Base-by-base conservation (phyloP, 2,888 invertebrate genomes). In the Camponotus fellah region DNA sequence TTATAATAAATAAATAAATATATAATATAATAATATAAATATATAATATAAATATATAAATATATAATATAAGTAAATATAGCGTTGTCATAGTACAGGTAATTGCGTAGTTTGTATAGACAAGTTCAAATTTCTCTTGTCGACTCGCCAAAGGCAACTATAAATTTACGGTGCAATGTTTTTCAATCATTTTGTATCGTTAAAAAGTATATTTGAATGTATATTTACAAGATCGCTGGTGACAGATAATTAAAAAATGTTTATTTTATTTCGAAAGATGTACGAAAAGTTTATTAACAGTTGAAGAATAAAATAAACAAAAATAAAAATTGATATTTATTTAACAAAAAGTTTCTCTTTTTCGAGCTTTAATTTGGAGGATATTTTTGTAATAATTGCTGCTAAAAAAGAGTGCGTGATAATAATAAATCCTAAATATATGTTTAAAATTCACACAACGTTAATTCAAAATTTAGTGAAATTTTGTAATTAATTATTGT, bases 31-130 rank as follows among this genome's bases (percentile, higher is more conserved):
- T n/a, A n/a, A n/a, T n/a, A n/a, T n/a, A n/a, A n/a, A n/a, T n/a
- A n/a, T n/a, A n/a, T n/a, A n/a, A n/a, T n/a, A n/a, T n/a, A n/a
- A n/a, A n/a, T n/a, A n/a, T n/a, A n/a, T n/a, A n/a, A n/a, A n/a
- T n/a, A n/a, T n/a, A n/a, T n/a, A n/a, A n/a, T n/a, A n/a, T n/a
- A n/a, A n/a, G n/a, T n/a, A n/a, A n/a, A n/a, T n/a, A n/a, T n/a
- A n/a, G n/a, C n/a, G 21, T 34, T 14, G 10, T 66, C 26, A 8
- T 58, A 43, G 26, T 10, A 40, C 49, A 65, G 71, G 79, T 86
- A 85, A 86, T 83, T 82, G 65, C 77, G 66, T 89, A 89, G 85
- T 90, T 88, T 86, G 46, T 84, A 82, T 75, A 84, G 66, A 43
- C 60, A 46, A 79, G 77, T 58, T 79, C 58, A 43, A 46, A 58